Conservation (phyloP, 2,888 invertebrate species). For the Dynastes hyllus region DNA sequence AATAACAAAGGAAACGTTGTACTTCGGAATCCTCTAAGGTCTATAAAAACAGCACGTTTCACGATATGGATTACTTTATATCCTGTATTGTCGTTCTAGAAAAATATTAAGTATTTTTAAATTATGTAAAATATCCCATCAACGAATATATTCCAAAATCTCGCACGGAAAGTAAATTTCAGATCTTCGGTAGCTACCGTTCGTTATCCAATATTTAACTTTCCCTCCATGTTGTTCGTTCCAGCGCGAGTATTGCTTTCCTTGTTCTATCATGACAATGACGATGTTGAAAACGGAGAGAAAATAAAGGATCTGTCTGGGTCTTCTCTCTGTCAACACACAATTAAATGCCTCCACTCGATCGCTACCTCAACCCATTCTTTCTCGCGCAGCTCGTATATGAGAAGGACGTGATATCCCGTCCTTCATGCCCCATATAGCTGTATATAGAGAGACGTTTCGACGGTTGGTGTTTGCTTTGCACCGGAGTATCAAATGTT, state of each 20-base stretch:
- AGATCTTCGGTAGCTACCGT: neutral
- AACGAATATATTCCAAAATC: slow-evolving; percentile 11
- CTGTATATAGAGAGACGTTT: neutral
- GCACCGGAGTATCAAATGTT: slow-evolving; percentile 38
- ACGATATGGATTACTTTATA: too few relatives aligned
- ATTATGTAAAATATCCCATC: neutral
- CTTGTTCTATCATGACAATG: slow-evolving; percentile 13
- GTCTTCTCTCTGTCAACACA: slow-evolving; percentile 38
- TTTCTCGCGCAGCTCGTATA: neutral
- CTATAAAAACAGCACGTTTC: too few relatives aligned
- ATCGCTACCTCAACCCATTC: slow-evolving; percentile 9
- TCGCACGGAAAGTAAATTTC: slow-evolving; percentile 1
- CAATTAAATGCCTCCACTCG: slow-evolving; percentile 28
- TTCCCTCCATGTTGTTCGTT: slow-evolving; percentile 1
- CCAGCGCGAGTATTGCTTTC: neutral
- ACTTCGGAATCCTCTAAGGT: too few relatives aligned
- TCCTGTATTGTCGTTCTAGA: too few relatives aligned
- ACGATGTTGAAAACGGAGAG: neutral
- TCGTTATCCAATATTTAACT: slow-evolving; percentile 21
- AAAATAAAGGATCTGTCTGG: slow-evolving; percentile 11
- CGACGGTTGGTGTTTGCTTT: slow-evolving; percentile 37
- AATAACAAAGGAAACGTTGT: too few relatives aligned
- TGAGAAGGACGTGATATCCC: slow-evolving; percentile 23
- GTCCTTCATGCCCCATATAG: neutral
- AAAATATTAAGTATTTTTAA: too few relatives aligned